These are phyloP conservation scores for Diprion similis DNA, from an alignment of 1,140 invertebrate genomes.

Conservation along the genomic window DNA sequence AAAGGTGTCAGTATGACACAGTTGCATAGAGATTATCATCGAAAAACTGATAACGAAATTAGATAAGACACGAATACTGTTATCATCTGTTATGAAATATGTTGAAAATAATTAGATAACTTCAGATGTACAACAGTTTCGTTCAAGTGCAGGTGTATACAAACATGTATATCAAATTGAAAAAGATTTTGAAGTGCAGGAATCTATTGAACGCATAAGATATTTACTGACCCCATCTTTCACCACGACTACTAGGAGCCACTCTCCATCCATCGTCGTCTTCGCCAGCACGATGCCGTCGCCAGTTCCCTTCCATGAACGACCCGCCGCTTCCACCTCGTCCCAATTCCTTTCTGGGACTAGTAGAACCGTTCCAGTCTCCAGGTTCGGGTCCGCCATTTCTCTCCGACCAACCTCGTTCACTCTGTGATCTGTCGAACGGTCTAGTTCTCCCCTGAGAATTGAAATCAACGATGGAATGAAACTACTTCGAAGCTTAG, in stretches of 20 bases:
- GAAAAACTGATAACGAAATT: no score
- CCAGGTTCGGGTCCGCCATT: slow-evolving; percentile 67
- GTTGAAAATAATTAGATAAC: no score
- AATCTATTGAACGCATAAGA: neutral
- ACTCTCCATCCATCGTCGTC: slow-evolving; percentile 70
- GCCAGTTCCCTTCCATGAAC: slow-evolving; percentile 69
- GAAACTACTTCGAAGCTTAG: no score
- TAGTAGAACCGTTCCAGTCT: slow-evolving; percentile 68
- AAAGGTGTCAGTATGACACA: no score
- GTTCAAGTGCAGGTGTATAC: no score
- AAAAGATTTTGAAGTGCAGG: no score
- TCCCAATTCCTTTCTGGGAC: slow-evolving; percentile 68
- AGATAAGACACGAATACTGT: no score
- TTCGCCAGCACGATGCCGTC: slow-evolving; percentile 65
- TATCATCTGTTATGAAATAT: no score
- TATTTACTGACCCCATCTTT: slow-evolving; percentile 64
- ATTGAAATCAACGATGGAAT: neutral
- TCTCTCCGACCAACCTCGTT: slow-evolving; percentile 67
- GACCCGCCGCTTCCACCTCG: slow-evolving; percentile 61
- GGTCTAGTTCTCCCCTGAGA: slow-evolving; percentile 49
- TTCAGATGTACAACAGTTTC: no score
- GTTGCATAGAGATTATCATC: no score
- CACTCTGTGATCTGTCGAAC: slow-evolving; percentile 58
- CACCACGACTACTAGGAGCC: slow-evolving; percentile 38
- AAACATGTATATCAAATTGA: no score